A percentile compares a stretch with the other conserved stretches of the same genome.
Conservation (phyloP, 2,888 invertebrate genomes). For the Tricholauxania praeusta region DNA sequence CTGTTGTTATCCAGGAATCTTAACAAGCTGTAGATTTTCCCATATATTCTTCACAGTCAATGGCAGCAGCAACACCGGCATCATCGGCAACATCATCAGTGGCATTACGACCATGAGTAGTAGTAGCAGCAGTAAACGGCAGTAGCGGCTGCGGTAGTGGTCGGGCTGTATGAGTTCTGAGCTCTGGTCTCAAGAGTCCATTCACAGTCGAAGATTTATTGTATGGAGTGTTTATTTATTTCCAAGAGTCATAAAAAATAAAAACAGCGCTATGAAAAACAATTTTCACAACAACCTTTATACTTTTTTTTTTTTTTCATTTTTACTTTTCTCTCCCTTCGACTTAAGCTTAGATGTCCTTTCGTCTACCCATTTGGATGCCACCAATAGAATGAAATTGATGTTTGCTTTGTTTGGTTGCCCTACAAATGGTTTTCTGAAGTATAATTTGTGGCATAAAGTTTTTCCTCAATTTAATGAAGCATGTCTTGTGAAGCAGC, state of each 20-base stretch:
- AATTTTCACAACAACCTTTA: constrained; percentile 48
- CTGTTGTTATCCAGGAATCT: constrained; percentile 5
- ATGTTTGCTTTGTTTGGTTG: constrained; percentile 37
- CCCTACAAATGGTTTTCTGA: constrained; percentile 43
- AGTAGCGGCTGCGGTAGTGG: constrained; percentile 31
- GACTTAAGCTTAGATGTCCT: neutral
- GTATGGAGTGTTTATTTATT: constrained; percentile 64
- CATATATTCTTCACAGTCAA: constrained; percentile 23
- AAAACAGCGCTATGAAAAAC: constrained; percentile 45
- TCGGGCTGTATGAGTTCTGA: constrained; percentile 18
- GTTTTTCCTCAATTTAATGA: constrained; percentile 55
- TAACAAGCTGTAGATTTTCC: constrained; percentile 32
- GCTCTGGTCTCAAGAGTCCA: constrained; percentile 58
- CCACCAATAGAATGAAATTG: neutral
- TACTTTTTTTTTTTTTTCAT: constrained; percentile 44
- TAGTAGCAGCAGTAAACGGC: constrained; percentile 2
- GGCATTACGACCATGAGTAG: constrained; percentile 36
- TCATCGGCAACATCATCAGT: constrained; percentile 22
- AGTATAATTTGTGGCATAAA: constrained; percentile 57
- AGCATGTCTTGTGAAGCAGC: constrained; percentile 57
- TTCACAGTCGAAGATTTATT: constrained; percentile 61
- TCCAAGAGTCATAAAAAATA: constrained; percentile 60
- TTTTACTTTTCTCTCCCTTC: constrained; percentile 41
- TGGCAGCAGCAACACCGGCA: constrained; percentile 12
- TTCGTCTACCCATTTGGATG: neutral